phyloP scores from a whole-genome alignment of 2,888 invertebrate genomes.

The Apocheima hispidaria region DNA sequence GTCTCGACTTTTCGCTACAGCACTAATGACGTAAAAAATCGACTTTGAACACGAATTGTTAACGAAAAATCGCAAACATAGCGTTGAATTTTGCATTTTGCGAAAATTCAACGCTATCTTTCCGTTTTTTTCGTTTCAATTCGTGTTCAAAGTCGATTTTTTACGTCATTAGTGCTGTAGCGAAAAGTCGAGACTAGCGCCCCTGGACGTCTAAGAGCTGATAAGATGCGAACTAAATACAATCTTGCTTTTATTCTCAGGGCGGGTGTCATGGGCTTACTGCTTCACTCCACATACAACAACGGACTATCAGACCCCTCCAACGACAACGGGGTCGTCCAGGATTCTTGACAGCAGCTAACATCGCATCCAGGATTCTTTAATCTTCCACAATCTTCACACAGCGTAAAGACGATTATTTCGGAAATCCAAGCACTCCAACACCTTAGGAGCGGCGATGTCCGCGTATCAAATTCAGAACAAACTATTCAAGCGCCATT shows the following conservation, averaged over 20 bases:
- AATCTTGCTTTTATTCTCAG: constrained; percentile 71
- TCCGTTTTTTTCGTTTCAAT: no score
- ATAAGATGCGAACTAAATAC: neutral
- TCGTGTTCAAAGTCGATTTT: no score
- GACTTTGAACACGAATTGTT: no score
- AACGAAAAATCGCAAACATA: no score
- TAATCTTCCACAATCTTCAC: neutral
- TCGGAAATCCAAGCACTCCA: neutral
- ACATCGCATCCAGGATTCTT: neutral
- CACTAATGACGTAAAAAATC: no score
- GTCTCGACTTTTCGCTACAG: no score
- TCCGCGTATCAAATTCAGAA: neutral
- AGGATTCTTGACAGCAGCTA: constrained; percentile 56
- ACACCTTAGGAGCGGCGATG: neutral
- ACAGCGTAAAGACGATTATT: neutral
- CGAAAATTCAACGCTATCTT: no score
- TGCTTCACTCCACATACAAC: constrained; percentile 99
- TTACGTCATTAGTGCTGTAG: no score
- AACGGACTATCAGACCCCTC: constrained; percentile 91
- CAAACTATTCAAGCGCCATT: neutral
- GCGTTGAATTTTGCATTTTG: no score
- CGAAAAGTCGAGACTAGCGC: no score
- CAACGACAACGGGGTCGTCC: constrained; percentile 71
- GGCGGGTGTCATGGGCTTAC: constrained; percentile 96
- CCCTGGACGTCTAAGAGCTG: no score